phyloP scores from a whole-genome alignment of 2,888 invertebrate species.

The Caenorhabditis japonica region DNA sequence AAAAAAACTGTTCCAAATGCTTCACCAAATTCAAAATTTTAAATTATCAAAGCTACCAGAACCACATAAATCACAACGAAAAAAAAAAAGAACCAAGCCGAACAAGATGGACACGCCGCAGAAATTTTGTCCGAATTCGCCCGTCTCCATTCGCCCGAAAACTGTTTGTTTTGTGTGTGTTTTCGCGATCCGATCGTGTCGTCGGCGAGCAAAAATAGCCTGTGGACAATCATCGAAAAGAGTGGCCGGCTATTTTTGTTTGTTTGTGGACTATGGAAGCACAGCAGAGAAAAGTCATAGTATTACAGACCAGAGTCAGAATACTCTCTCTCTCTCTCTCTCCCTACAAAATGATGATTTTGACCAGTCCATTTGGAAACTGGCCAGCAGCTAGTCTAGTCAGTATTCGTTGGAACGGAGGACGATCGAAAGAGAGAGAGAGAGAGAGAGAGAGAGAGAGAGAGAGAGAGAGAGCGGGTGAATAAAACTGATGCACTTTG shows the following conservation, averaged over 20 bases:
- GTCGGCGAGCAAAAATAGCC: constrained; percentile 41
- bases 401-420: background rate
- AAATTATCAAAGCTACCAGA: no score
- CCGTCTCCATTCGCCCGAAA: constrained; percentile 39
- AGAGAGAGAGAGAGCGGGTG: constrained; percentile 5
- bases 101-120: constrained; percentile 23
- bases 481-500: constrained; percentile 27
- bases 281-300: constrained; percentile 3
- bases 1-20: no score
- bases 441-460: constrained; percentile 12
- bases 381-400: background rate
- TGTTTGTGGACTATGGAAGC: constrained; percentile 38
- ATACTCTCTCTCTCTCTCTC: background rate
- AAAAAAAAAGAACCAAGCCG: constrained; percentile 7
- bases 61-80: no score
- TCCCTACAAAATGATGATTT: background rate
- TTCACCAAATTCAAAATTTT: no score
- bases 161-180: constrained; percentile 20
- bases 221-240: constrained; percentile 34
- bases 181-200: constrained; percentile 19
- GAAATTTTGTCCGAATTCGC: constrained; percentile 10
- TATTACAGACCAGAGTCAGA: constrained; percentile 14
- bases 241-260: constrained; percentile 51
- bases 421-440: background rate
- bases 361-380: background rate